Percentiles rank a stretch among this genome's conserved stretches.
These are phyloP conservation scores for Drosophila kuntzei DNA, from an alignment of 2,888 invertebrate genomes.

Conservation along the genomic window DNA sequence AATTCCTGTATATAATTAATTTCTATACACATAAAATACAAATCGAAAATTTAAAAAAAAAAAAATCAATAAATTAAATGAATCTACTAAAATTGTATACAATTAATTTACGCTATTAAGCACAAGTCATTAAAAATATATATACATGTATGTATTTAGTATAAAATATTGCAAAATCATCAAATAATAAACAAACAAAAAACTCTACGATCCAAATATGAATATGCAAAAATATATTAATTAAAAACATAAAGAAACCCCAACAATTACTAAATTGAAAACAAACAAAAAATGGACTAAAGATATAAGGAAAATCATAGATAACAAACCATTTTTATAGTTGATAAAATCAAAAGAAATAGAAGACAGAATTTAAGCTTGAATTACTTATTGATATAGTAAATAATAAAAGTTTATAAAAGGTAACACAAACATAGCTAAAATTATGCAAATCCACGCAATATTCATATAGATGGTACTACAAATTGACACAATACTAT, in stretches of 20 bases:
- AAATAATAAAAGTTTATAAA: slow-evolving; percentile 44
- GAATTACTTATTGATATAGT: slow-evolving; percentile 62
- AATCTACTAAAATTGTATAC: slow-evolving; percentile 52
- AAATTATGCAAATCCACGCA: slow-evolving; percentile 60
- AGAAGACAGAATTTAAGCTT: slow-evolving; percentile 34
- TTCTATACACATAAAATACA: slow-evolving; percentile 25
- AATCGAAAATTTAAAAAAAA: slow-evolving; percentile 8
- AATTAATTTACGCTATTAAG: slow-evolving; percentile 65
- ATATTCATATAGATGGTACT: slow-evolving; percentile 59
- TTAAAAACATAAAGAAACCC: slow-evolving; percentile 7
- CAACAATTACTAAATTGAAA: slow-evolving; percentile 28
- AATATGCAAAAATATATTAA: slow-evolving; percentile 25
- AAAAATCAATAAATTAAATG: slow-evolving; percentile 24
- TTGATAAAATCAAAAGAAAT: slow-evolving; percentile 53
- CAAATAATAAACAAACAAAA: slow-evolving; percentile 10
- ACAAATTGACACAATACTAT: slow-evolving; percentile 64
- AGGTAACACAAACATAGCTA: slow-evolving; percentile 40
- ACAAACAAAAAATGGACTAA: slow-evolving; percentile 9
- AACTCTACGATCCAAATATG: slow-evolving; percentile 33
- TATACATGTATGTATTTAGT: slow-evolving; percentile 56
- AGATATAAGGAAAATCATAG: slow-evolving; percentile 18
- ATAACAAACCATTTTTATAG: slow-evolving; percentile 53
- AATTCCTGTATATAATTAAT: slow-evolving; percentile 63
- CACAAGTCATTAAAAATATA: slow-evolving; percentile 77
- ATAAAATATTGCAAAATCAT: slow-evolving; percentile 39